phyloP scores from a whole-genome alignment of 2,113 vertebrate genomes.

The Dromiciops gliroides region DNA sequence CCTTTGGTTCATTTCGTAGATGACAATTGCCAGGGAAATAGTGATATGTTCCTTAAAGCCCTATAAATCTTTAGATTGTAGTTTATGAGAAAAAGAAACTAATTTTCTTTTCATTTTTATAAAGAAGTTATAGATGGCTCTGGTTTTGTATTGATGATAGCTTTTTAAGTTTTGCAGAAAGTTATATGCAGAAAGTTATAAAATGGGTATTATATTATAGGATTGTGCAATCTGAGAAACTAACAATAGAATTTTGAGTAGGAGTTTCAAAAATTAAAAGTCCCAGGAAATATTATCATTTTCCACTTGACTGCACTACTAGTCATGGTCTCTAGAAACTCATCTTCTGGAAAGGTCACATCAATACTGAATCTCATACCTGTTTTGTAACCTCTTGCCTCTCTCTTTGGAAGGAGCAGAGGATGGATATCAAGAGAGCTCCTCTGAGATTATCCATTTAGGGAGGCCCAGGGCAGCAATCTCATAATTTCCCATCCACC shows the following conservation, averaged over 20 bases:
- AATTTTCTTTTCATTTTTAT: background rate
- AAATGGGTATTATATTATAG: background rate
- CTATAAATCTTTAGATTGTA: background rate
- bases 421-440: background rate
- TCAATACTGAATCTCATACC: background rate
- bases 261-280: background rate
- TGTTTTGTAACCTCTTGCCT: background rate
- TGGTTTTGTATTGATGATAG: background rate
- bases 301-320: background rate
- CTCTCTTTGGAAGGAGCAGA: background rate
- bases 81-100: background rate
- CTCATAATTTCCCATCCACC: background rate
- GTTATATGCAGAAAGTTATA: background rate
- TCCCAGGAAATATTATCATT: background rate
- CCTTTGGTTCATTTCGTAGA: background rate
- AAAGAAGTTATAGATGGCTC: background rate
- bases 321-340: background rate
- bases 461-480: background rate
- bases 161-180: background rate
- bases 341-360: background rate
- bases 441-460: background rate
- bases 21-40: background rate
- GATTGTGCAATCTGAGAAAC: background rate
- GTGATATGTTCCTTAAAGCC: background rate
- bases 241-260: background rate